Conservation (phyloP, 2,113 vertebrate genomes). For the Rhadina sibilatrix region DNA sequence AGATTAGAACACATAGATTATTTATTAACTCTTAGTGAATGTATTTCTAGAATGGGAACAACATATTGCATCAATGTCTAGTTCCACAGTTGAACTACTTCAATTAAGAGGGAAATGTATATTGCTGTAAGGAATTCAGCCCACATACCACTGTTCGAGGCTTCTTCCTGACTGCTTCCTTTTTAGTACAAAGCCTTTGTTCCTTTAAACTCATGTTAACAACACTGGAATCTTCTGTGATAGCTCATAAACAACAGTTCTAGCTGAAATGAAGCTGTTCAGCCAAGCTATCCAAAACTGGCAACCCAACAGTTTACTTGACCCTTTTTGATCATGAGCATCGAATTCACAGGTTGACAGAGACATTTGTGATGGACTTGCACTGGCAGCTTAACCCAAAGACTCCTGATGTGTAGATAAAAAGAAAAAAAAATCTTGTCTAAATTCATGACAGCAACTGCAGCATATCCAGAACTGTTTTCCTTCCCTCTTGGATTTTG, state of each 20-base stretch:
- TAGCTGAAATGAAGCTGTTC: background rate
- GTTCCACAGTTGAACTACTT: conserved; percentile 67
- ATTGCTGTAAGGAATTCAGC: conserved; percentile 13
- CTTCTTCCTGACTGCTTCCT: background rate
- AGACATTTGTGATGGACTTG: conserved; percentile 1
- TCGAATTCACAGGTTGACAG: conserved; percentile 5
- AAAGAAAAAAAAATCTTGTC: background rate
- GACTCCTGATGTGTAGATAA: conserved; percentile 49
- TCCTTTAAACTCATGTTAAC: background rate
- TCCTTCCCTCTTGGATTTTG: background rate
- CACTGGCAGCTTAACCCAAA: conserved; percentile 53
- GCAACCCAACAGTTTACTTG: background rate
- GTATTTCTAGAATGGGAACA: conserved; percentile 75
- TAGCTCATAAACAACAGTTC: background rate
- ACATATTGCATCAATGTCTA: conserved; percentile 74
- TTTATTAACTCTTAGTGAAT: conserved; percentile 74
- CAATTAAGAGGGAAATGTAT: conserved; percentile 58
- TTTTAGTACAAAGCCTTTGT: conserved; percentile 56
- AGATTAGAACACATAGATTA: conserved; percentile 77
- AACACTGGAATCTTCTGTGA: background rate
- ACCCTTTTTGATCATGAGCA: background rate
- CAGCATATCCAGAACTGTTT: background rate
- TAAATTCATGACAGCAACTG: conserved; percentile 4
- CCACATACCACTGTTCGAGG: background rate
- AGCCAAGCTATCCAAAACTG: background rate